These are phyloP conservation scores for Rhyacophila evoluta DNA, from an alignment of 2,888 invertebrate genomes.

Conservation along the genomic window DNA sequence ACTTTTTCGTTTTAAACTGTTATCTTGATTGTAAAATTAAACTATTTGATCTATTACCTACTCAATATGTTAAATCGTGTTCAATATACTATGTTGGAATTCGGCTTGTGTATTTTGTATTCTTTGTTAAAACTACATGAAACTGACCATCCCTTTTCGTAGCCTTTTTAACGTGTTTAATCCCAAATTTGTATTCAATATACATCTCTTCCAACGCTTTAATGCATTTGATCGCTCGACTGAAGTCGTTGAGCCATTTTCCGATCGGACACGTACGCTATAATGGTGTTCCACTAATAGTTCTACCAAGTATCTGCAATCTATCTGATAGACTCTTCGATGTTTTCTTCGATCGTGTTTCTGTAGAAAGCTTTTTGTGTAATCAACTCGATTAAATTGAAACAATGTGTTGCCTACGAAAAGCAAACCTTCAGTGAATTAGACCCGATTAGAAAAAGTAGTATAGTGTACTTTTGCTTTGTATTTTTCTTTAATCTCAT, in stretches of 20 bases:
- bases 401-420: background rate
- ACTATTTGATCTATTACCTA: too few relatives aligned
- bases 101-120: too few relatives aligned
- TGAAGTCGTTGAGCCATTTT: background rate
- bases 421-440: background rate
- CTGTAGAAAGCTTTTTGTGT: background rate
- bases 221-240: background rate
- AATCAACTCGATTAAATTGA: background rate
- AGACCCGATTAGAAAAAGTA: background rate
- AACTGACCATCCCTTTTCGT: background rate
- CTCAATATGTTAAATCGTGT: too few relatives aligned
- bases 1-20: too few relatives aligned
- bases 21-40: too few relatives aligned
- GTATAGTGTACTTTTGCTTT: too few relatives aligned
- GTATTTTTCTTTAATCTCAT: too few relatives aligned
- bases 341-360: background rate
- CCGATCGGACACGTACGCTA: slow-evolving; percentile 32
- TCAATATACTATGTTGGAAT: too few relatives aligned
- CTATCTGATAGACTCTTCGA: slow-evolving; percentile 25
- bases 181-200: background rate
- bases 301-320: slow-evolving; percentile 42
- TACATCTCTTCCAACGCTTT: background rate
- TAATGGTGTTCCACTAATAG: slow-evolving; percentile 42
- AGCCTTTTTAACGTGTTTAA: background rate
- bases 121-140: too few relatives aligned